Base-by-base conservation (phyloP, 2,797 vertebrate genomes). In the Sebastes steindachneri region DNA sequence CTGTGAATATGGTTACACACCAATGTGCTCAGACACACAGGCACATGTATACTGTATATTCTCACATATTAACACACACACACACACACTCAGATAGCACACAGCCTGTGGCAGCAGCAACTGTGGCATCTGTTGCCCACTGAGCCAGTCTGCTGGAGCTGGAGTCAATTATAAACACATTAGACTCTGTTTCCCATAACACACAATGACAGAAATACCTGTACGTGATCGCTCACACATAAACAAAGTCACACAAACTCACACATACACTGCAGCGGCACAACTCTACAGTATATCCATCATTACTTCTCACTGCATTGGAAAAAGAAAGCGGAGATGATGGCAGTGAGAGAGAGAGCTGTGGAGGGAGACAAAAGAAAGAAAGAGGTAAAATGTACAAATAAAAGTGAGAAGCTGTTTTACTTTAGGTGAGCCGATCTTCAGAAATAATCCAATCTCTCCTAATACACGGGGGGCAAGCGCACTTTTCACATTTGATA, bases 81-180 rank as follows among this genome's bases (percentile, higher is more conserved):
- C 69, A 60, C 26, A 31, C 31, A 59, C 48, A 65, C 73, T 57
- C 71, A 54, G n/a, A 60, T 6, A 23, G 2, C 68, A 73, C 74
- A 70, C 75, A 78, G 75, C 74, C 71, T 83, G 77, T 68, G 73
- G 89, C 87, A 88, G 83, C 70, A 83, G 75, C 83, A 73, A 81
- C 83, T 88, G 86, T 83, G 87, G 88, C 90, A 92, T 94, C 93
- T 93, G 91, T 88, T 89, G 86, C 90, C 91, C 87, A 89, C 87
- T 84, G 88, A 91, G 92, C 71, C 83, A 84, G 85, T 89, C 90
- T 89, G 89, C 89, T 82, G 84, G 86, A 90, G 84, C 89, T 88
- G 84, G 68, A 93, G 91, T 94, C 92, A 93, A 94, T 95, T 95
- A 94, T 92, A 95, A 94, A 95, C 91, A 91, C 89, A 93, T 95